Evolutionary conservation across 2,797 vertebrate species (phyloP), one percentile per base, ranked within the genome.

Genomic region (Epinephelus malabaricus): DNA sequence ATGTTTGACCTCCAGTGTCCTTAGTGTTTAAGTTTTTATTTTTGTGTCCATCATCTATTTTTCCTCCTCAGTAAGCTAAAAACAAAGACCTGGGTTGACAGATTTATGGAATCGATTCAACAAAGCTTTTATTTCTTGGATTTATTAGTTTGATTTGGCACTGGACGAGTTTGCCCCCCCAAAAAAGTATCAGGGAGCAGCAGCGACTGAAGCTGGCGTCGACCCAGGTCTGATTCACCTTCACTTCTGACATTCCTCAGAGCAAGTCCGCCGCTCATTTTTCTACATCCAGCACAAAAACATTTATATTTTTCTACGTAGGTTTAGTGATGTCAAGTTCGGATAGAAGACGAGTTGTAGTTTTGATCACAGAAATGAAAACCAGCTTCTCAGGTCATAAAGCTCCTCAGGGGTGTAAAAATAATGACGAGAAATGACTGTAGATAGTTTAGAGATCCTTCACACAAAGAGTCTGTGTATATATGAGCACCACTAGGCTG

Each of bases 331-430:
- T 50, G 55, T 73, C 74, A 40, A 49, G 30, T 62, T 30, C 46
- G 50, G 34, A 47, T 1, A n/a, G 19, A 54, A 71, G 56, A 64
- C 1, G 2, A 2, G 46, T 47, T 34, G 34, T 34, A 34, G 34
- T 34, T 34, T 34, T 34, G 34, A 34, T 34, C 46, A 7, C 15
- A 18, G 12, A 71, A 40, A 73, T 58, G 66, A 82, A 49, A 77
- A 76, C 2, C 3, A 55, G 76, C 77, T 69, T 86, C 92, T 94
- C 94, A 93, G 94, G 94, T 91, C 85, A 64, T 64, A 0, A 43
- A 88, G 78, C 78, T 87, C 87, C 93, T 95, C 93, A 95, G 92
- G 94, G 81, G 30, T 88, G 89, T 89, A 83, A 79, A 34, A 73
- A 77, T 83, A 78, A 76, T 69, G 45, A 54, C 56, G 71, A 78